Evolutionary conservation across 2,113 vertebrate species (phyloP), one percentile per base, ranked within the genome.

Genomic region (Apaloderma vittatum): DNA sequence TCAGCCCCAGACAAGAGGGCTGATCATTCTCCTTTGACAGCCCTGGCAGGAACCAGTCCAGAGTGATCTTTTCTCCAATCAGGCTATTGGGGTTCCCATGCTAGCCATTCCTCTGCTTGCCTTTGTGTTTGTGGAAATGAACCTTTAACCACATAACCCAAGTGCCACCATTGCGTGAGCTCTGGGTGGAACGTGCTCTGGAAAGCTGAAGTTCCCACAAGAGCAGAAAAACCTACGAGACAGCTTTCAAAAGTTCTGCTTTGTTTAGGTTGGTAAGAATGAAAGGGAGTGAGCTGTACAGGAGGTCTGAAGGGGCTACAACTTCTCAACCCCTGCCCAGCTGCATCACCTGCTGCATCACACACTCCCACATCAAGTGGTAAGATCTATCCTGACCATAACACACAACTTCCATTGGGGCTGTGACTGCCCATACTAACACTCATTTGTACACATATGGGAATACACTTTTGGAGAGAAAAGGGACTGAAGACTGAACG

Each of bases 111-210:
- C 17, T 63, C 45, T 65, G 36, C 10, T 62, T 26, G 23, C 8
- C 27, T 87, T 49, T 57, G 26, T 23, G 18, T 59, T 58, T 77
- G 32, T 17, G 29, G 37, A 46, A n/a, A 66, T 22, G 32, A 82
- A 17, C 11, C 8, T 52, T 77, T 48, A 59, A 58, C 32, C 23
- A 23, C 10, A 24, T 52, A 73, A 84, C n/a, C 9, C 27, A 84
- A n/a, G 54, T n/a, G 15, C 12, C 59, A 61, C 16, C 46, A n/a
- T 73, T 1, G 0, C 40, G 26, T 49, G 54, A 89, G 48, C 27
- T 57, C 24, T 43, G 21, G 1, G 0, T 30, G 51, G 45, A 65
- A 77, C 15, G 3, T 15, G n/a, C 6, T 83, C 0, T 1, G 30
- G 29, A 88, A 61, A 78, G 37, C 21, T 43, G 29, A 65, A 71